Base-by-base conservation (phyloP, 1,140 invertebrate genomes). In the Trichonephila inaurata region DNA sequence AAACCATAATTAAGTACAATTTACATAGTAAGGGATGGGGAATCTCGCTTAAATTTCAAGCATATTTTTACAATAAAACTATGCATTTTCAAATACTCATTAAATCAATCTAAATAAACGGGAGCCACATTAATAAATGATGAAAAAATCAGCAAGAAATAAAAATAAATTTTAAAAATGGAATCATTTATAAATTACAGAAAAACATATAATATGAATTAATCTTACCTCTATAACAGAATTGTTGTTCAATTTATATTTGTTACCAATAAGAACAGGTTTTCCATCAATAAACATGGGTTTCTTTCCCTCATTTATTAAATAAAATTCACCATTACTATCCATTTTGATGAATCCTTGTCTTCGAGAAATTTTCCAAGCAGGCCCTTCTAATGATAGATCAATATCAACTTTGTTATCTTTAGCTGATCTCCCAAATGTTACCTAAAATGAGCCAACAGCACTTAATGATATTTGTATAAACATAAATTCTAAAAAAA, bases 401-500 rank as follows among this genome's bases (percentile, higher is more conserved):
- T 99, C 98, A 24, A 99, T 98, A 96, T 99, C 99, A 24, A 99
- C 98, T 66, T 96, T 97, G 94, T 98, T 97, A 95, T 99, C 98
- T 95, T 98, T 97, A 1, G 98, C 98, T 94, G 97, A 97, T 92
- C 99, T 97, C 28, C 99, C 99, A 66, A 99, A 97, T 1, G 98
- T 98, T 51, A 99, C 99, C 97, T 98, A 88, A 66, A 64, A 64
- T 3, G 8, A 28, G 28, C 0, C 3, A 69, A 69, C 24, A 8
- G 2, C 10, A 3, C 24, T 51, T 51, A 51, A 51, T 12, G 10
- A 51, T 51, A 7, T 12, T 51, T 12, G 5, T 5, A 51, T 51
- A 51, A 12, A 10, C 51, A 51, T 51, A 51, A 7, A 40, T 40
- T 40, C 28, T 28, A 4, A 40, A 40, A 40, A 40, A 40, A 40